phyloP scores from a whole-genome alignment of 2,113 vertebrate species.

The Silurus meridionalis region DNA sequence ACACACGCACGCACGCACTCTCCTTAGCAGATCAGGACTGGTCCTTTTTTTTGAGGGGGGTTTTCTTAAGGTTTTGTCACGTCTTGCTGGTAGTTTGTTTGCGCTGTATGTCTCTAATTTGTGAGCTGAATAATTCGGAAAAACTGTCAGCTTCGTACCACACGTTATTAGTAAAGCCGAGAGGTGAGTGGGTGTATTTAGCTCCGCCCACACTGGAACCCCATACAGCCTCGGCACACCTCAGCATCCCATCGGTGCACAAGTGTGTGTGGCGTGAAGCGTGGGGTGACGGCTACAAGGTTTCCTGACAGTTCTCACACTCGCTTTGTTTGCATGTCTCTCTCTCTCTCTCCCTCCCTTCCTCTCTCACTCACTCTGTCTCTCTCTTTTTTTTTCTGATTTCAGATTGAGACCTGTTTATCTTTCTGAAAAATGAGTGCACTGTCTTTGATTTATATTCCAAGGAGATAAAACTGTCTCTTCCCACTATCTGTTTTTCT shows the following conservation, averaged over 20 bases:
- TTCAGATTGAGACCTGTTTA: background rate
- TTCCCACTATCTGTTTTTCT: background rate
- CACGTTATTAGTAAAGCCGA: background rate
- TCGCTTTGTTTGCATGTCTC: background rate
- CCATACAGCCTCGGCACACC: constrained; percentile 53
- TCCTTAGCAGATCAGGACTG: too few relatives aligned
- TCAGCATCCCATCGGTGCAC: constrained; percentile 64
- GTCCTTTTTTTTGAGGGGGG: too few relatives aligned
- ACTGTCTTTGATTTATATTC: background rate
- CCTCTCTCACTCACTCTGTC: background rate
- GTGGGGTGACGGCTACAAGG: background rate
- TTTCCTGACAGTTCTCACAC: constrained; percentile 34
- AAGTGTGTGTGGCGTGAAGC: constrained; percentile 48
- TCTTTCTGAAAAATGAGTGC: background rate
- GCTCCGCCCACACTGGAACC: constrained; percentile 11
- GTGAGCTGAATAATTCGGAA: background rate
- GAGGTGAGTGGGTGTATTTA: background rate
- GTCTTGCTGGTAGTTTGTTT: background rate
- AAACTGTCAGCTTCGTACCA: background rate
- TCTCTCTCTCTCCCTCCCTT: background rate
- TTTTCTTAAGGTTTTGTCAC: background rate
- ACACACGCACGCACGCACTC: constrained; percentile 12
- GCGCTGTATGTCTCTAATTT: background rate
- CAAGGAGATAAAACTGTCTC: background rate
- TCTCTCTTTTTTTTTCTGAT: background rate